Percentiles rank a stretch among this genome's conserved stretches.
Evolutionary conservation across 2,797 vertebrate species (phyloP).

Genomic region (Pseudochirops corinnae): DNA sequence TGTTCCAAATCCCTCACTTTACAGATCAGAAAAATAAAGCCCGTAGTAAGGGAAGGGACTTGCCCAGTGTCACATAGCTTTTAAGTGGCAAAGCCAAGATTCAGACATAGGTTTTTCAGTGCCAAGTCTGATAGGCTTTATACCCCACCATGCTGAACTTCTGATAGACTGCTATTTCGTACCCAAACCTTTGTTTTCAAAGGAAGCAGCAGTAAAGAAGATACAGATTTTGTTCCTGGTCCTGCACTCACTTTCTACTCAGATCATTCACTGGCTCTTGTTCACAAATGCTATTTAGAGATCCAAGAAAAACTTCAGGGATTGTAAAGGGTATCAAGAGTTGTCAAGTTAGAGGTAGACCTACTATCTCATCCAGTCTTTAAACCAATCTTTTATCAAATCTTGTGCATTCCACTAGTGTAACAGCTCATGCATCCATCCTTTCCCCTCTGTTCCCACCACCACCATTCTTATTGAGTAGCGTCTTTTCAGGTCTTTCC

Average conservation of each 20-base stretch:
- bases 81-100: conserved; percentile 15
- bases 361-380: neutral
- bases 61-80: neutral
- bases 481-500: neutral
- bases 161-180: neutral
- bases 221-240: neutral
- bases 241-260: neutral
- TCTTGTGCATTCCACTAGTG: neutral
- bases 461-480: neutral
- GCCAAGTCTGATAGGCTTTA: neutral
- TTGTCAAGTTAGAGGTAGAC: neutral
- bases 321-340: neutral
- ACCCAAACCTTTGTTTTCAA: neutral
- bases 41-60: neutral
- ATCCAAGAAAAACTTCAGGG: neutral
- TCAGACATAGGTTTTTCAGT: neutral
- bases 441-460: neutral
- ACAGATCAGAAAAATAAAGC: conserved; percentile 31
- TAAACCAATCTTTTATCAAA: neutral
- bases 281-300: neutral
- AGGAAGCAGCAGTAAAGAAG: neutral
- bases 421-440: neutral
- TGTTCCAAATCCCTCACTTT: neutral
- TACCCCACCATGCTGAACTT: neutral
- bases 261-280: neutral